Base-by-base conservation (phyloP, 2,888 invertebrate genomes). In the Pomacea canaliculata region DNA sequence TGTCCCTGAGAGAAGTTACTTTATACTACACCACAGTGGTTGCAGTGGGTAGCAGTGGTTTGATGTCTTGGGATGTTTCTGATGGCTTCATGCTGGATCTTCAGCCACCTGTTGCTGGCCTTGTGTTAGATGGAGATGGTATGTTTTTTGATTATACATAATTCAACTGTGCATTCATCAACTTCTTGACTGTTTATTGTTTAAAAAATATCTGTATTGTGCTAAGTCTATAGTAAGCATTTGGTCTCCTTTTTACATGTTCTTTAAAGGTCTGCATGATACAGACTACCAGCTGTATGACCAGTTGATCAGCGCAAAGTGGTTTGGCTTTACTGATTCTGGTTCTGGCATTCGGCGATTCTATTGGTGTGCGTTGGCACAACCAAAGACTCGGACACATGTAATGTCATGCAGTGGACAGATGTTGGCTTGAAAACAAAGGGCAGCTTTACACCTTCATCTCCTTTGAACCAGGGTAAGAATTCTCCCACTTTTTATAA, bases 11-110 rank as follows among this genome's bases (percentile, higher is more conserved):
- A 70, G 72, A 75, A 62, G 60, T 63, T 76, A 76, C 59, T 23
- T 67, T 60, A 8, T 78, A 78, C 72, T 78, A 76, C 70, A 78
- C 62, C 65, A 76, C 37, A 1, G 72, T 78, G 48, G 18, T 68
- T 59, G 75, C 69, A 18, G 46, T 62, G 37, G 75, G 71, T 18
- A 51, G 60, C 48, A 71, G 71, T 10, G 76, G 72, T n/a, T 59
- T 78, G 13, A 37, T 78, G 37, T 46, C 72, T 18, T 76, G 65
- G 63, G 72, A 23, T 19, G 66, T 66, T 13, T 76, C 75, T 19
- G 78, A 78, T 49, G 78, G 78, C 59, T 76, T 78, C 56, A 23
- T 75, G 9, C 63, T 78, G 70, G 78, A 78, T 68, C 23, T 46
- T 1, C 60, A 48, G 48, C 48, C 65, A 18, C 78, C 78, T n/a